Evolutionary conservation across 2,888 invertebrate genomes (phyloP).

Genomic region (Xanthostigma xanthostigma): DNA sequence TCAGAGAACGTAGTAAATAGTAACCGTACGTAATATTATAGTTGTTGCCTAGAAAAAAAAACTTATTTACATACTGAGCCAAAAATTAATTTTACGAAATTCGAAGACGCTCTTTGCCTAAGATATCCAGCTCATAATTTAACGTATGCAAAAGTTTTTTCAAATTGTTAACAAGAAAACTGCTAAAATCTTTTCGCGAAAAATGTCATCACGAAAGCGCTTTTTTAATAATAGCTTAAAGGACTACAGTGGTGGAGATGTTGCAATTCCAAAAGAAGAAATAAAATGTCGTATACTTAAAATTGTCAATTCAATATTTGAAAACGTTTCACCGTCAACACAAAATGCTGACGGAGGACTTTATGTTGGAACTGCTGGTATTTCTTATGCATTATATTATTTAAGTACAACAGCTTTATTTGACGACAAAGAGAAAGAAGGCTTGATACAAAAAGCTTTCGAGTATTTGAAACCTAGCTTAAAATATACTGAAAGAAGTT

Average conservation of each 20-base stretch:
- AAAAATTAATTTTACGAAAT: too few relatives aligned
- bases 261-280: conserved; percentile 6
- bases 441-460: conserved; percentile 40
- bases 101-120: too few relatives aligned
- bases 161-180: too few relatives aligned
- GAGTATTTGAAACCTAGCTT: conserved; percentile 49
- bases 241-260: conserved; percentile 6
- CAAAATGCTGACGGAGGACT: conserved; percentile 40
- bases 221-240: conserved; percentile 8
- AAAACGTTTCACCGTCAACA: conserved; percentile 21
- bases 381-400: conserved; percentile 62
- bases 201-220: conserved; percentile 3
- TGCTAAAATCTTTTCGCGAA: not conserved
- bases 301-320: conserved; percentile 20
- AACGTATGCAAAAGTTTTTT: too few relatives aligned
- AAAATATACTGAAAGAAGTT: conserved; percentile 31
- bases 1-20: too few relatives aligned
- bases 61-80: too few relatives aligned
- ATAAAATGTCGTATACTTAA: conserved; percentile 10
- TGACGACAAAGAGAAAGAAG: conserved; percentile 24
- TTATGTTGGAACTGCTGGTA: conserved; percentile 54
- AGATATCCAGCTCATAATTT: too few relatives aligned
- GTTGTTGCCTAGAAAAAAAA: too few relatives aligned
- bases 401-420: conserved; percentile 41
- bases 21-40: too few relatives aligned